Evolutionary conservation across 2,113 vertebrate genomes (phyloP), one percentile per base, ranked within the genome.

Genomic region (Engraulis encrasicolus): DNA sequence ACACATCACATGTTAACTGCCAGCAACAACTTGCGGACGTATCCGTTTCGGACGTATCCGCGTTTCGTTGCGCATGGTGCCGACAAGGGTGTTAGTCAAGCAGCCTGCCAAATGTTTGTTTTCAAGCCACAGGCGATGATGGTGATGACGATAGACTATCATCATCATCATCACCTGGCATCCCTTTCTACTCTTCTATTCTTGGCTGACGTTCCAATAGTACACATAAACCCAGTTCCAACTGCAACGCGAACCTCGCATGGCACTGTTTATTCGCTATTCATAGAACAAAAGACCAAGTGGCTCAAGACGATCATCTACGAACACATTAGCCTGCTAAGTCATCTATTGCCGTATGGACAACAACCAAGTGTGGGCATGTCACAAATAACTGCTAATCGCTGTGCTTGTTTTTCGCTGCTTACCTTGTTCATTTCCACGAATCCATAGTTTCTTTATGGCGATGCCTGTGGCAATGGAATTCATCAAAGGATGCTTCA

Each of bases 391-490:
- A 17, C 31, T 27, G 27, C 66, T 74, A 17, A 74, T 14, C 14
- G 27, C 1, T 15, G 27, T 15, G 23, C 31, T 2, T 74, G 66
- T 34, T 15, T 61, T 61, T 61, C 6, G 27, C n/a, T 23, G 31
- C 66, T 27, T 36, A 74, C 66, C 66, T 74, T 34, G 66, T 74
- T 74, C 66, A 74, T 74, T 31, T 74, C 66, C 66, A 74, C 27
- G 27, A 74, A 74, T 74, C 15, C 66, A 74, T 74, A 27, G 14
- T 27, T 34, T 34, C 23, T 74, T 23, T 36, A 2, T 74, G 66
- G 27, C 34, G 66, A 74, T 15, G 66, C 20, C 45, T 23, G 23
- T 18, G 31, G 79, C 12, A 27, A 74, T 23, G 66, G 34, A 14
- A 74, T 31, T 34, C 14, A 34, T 34, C 14, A 3, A 74, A 74